These are phyloP conservation scores for Dicyrtomina minuta DNA, from an alignment of 2,888 invertebrate genomes.

Conservation along the genomic window DNA sequence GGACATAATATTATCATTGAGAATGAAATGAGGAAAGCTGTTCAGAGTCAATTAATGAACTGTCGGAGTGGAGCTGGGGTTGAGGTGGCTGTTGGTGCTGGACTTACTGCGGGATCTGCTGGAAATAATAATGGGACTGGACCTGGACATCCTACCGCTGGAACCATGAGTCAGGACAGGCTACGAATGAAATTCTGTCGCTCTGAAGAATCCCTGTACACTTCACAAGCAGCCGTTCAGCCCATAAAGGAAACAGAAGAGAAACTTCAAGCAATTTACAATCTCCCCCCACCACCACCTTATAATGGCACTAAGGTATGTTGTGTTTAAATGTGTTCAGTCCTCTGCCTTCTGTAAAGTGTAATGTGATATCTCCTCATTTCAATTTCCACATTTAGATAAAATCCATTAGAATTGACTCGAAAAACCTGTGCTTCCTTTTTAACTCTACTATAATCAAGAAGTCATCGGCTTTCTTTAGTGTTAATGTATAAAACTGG, in stretches of 20 bases:
- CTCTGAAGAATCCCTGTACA: slow-evolving; percentile 51
- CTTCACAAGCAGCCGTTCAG: slow-evolving; percentile 23
- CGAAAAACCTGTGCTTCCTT: not conserved
- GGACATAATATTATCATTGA: slow-evolving; percentile 42
- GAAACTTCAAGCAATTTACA: slow-evolving; percentile 50
- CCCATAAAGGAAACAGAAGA: slow-evolving; percentile 37
- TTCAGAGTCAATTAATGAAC: slow-evolving; percentile 44
- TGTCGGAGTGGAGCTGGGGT: slow-evolving; percentile 14
- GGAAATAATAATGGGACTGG: no score
- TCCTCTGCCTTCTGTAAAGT: not conserved
- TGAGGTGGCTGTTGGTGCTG: not conserved
- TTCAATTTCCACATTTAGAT: no score
- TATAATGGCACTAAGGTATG: slow-evolving; percentile 46
- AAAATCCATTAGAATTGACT: not conserved
- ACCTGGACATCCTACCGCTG: not conserved
- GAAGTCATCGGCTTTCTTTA: no score
- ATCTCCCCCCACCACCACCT: slow-evolving; percentile 52
- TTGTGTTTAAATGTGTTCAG: slow-evolving; percentile 8
- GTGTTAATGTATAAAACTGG: no score
- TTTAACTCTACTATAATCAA: no score
- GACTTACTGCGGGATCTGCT: not conserved
- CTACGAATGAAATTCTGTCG: slow-evolving; percentile 47
- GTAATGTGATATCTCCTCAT: no score
- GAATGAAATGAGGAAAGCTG: slow-evolving; percentile 53
- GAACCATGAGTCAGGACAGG: slow-evolving; percentile 36